Evolutionary conservation across 2,113 vertebrate species (phyloP), one percentile per base, ranked within the genome.

Genomic region (Prinia subflava): DNA sequence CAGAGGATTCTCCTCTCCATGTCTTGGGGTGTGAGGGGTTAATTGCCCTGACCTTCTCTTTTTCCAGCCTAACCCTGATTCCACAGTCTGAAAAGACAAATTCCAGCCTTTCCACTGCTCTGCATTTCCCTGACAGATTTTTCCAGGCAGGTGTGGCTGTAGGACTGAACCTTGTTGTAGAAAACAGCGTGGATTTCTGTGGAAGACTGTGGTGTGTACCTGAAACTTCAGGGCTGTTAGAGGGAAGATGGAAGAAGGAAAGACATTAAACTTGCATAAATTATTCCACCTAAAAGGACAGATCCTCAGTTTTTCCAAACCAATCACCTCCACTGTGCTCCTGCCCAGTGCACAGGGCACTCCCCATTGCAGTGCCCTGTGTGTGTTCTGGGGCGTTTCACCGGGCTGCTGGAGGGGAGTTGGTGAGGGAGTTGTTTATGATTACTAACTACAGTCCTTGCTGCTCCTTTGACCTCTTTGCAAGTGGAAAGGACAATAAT

Each of bases 171-270:
- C 41, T 60, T 11, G 3, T 15, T 63, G 21, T 42, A 25, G 71
- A 35, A 59, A 69, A 13, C 2, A 0, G 3, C 8, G 4, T 44
- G 55, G 31, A 69, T 80, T 89, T 73, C 50, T 69, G 28, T 25
- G 1, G 0, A 50, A 57, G 31, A 7, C n/a, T 53, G 8, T 31
- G 16, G 6, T 44, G 27, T 65, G 15, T 67, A 7, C 1, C 1
- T 57, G 39, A 33, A 85, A 44, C 24, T 82, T 52, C 19, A 8
- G 9, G 24, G 46, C 11, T 44, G 10, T 13, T 22, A 8, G 55
- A 89, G 44, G 35, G 37, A 69, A 73, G 47, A 24, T 1, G 23
- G 65, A 31, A 73, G 39, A 82, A 57, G 44, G 76, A 22, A 74
- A 42, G 44, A 27, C 23, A 47, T 56, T 52, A 30, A 52, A 44